A percentile compares a stretch with the other conserved stretches of the same genome.
phyloP scores from a whole-genome alignment of 2,888 invertebrate species.

The Mongoloraphidia duomilia region DNA sequence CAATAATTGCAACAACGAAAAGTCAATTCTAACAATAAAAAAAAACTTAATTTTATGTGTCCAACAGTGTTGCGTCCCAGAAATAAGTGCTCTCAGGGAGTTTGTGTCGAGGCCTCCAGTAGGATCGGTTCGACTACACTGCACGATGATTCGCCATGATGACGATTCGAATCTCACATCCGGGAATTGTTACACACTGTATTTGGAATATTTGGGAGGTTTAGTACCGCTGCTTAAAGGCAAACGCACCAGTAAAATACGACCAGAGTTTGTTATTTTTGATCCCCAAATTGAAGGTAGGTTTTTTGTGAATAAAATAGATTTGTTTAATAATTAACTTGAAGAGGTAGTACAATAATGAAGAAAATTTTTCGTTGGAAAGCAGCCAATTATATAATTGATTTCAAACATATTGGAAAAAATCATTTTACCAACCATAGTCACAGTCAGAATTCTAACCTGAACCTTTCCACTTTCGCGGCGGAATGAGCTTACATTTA shows the following conservation, averaged over 20 bases:
- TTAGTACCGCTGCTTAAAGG: slow-evolving; percentile 92
- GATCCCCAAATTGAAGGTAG: slow-evolving; percentile 75
- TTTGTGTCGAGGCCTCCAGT: slow-evolving; percentile 88
- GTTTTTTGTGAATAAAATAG: slow-evolving; percentile 1
- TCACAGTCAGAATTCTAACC: too few species aligned
- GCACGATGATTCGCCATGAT: slow-evolving; percentile 93
- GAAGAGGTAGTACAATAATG: too few species aligned
- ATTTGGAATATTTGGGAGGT: slow-evolving; percentile 91
- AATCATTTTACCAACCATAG: too few species aligned
- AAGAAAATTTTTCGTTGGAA: background rate
- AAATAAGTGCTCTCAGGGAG: slow-evolving; percentile 69
- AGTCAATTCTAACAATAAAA: too few species aligned
- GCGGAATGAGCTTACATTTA: too few species aligned
- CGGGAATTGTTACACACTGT: slow-evolving; percentile 73
- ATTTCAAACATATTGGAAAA: too few species aligned
- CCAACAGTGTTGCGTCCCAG: slow-evolving; percentile 83
- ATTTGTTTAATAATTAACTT: too few species aligned
- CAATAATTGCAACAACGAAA: too few species aligned
- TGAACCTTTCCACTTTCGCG: too few species aligned
- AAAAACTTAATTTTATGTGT: background rate
- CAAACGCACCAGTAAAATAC: slow-evolving; percentile 86
- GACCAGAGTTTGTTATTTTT: slow-evolving; percentile 96
- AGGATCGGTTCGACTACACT: slow-evolving; percentile 76
- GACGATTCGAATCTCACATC: slow-evolving; percentile 56
- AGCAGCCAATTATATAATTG: too few species aligned